Evolutionary conservation across 2,797 vertebrate species (phyloP).

Genomic region (Macropus fuliginosus): DNA sequence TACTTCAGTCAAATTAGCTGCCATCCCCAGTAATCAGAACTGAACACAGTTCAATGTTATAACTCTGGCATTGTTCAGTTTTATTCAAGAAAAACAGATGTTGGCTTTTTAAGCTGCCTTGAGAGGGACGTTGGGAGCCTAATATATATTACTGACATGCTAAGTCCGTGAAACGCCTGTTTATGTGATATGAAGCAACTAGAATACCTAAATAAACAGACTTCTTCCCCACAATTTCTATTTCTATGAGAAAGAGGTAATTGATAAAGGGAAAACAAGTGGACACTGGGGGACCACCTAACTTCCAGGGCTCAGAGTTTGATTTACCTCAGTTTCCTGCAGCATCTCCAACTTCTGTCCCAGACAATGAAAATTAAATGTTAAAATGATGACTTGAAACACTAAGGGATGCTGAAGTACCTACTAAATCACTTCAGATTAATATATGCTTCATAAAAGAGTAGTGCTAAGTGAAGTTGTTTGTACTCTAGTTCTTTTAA

Average conservation of each 20-base stretch:
- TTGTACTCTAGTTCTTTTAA: not conserved
- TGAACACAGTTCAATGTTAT: no score
- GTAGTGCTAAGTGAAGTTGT: not conserved
- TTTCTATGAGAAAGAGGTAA: not conserved
- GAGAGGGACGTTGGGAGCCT: no score
- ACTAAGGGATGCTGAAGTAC: not conserved
- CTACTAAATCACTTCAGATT: not conserved
- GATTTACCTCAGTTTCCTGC: not conserved
- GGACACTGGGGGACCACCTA: not conserved
- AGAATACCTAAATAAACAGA: not conserved
- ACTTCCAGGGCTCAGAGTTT: not conserved
- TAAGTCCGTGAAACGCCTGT: not conserved
- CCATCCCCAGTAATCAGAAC: no score
- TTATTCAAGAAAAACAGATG: no score
- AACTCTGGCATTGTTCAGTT: no score
- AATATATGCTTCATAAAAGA: not conserved
- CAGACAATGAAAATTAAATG: not conserved
- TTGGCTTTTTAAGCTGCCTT: no score
- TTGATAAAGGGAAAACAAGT: not conserved
- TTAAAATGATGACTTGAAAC: not conserved
- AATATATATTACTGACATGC: no score
- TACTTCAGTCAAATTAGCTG: no score
- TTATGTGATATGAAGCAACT: not conserved
- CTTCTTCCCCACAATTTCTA: not conserved
- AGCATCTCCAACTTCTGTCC: not conserved